Percentiles rank a stretch among this genome's conserved stretches.
phyloP scores from a whole-genome alignment of 2,113 vertebrate genomes.

The Tilapia sparmanii region DNA sequence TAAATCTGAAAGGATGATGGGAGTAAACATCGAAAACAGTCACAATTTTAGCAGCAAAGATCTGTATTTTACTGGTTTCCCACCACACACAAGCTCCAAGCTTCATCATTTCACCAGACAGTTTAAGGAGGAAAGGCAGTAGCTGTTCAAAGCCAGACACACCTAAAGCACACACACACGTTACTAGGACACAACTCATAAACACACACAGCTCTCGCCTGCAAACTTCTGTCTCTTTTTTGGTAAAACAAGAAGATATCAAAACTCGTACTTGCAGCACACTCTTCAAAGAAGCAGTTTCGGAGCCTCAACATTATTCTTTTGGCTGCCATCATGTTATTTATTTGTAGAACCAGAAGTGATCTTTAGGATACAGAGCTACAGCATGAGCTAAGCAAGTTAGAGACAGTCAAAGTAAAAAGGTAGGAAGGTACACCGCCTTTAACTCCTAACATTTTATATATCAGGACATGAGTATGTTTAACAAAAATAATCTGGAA shows the following conservation, averaged over 20 bases:
- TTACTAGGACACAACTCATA: neutral
- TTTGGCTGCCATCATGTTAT: neutral
- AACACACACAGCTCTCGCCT: neutral
- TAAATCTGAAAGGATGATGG: neutral
- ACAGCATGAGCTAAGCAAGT: neutral
- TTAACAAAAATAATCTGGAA: neutral
- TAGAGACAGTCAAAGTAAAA: neutral
- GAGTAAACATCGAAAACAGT: accelerated
- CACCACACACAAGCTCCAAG: neutral
- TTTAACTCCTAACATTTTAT: neutral
- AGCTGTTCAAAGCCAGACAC: slow-evolving; percentile 21
- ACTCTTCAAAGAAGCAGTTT: neutral
- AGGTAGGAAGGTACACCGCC: neutral
- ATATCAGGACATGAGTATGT: neutral
- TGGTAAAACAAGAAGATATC: neutral
- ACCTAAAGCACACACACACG: slow-evolving; percentile 23
- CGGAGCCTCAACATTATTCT: neutral
- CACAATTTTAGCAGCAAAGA: neutral
- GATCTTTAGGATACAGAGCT: neutral
- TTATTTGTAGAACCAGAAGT: neutral
- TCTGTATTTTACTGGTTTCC: neutral
- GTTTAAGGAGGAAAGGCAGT: neutral
- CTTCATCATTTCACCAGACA: neutral
- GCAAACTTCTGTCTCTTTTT: neutral
- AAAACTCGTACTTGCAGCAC: neutral